Conservation (phyloP, 2,888 invertebrate genomes). For the Bhutanitis thaidina region DNA sequence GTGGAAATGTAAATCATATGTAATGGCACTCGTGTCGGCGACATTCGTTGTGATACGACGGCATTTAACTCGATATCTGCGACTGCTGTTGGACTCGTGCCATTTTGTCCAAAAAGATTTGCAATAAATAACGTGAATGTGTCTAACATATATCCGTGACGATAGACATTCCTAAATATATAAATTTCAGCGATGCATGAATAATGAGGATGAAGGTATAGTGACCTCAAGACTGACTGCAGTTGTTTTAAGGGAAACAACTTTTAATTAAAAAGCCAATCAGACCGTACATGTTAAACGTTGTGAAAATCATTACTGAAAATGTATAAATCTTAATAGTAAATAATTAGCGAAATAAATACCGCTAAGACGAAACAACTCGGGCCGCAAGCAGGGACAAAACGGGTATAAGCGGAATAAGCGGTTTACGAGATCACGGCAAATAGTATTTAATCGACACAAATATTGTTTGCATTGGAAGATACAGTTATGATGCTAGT, state of each 20-base stretch:
- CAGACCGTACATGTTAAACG: no score
- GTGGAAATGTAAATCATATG: slow-evolving; percentile 53
- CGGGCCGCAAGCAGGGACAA: neutral
- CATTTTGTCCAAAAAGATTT: slow-evolving; percentile 56
- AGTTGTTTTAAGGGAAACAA: no score
- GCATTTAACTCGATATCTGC: slow-evolving; percentile 58
- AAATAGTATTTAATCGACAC: slow-evolving; percentile 24
- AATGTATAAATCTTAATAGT: no score
- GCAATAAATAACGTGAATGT: slow-evolving; percentile 34
- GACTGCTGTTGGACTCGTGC: slow-evolving; percentile 48
- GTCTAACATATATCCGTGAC: slow-evolving; percentile 23
- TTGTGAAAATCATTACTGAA: no score
- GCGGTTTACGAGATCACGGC: slow-evolving; percentile 33
- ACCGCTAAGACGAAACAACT: neutral
- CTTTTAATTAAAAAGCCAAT: no score
- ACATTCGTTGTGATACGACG: slow-evolving; percentile 52
- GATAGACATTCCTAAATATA: slow-evolving; percentile 9
- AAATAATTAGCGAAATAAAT: no score
- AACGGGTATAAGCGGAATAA: slow-evolving; percentile 14
- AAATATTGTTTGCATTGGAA: slow-evolving; percentile 11
- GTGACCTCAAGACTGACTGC: no score
- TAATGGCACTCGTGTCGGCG: slow-evolving; percentile 53
- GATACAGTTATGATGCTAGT: neutral
- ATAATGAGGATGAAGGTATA: no score
- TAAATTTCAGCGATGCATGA: no score